Evolutionary conservation across 2,888 invertebrate genomes (phyloP), one percentile per base, ranked within the genome.

Genomic region (Tiliacea citrago): DNA sequence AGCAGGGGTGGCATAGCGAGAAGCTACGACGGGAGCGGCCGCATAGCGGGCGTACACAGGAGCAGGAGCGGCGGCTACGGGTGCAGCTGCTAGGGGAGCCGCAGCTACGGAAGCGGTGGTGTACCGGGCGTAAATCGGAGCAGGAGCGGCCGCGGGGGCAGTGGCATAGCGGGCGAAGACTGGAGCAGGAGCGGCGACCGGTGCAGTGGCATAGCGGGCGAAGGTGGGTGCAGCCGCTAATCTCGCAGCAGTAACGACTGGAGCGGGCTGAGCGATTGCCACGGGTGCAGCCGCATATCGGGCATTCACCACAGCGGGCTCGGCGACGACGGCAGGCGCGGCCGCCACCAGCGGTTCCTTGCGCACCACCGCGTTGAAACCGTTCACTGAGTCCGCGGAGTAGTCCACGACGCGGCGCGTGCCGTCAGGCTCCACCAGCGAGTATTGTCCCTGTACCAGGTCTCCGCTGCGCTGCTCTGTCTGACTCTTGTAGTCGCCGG

Each of bases 391-490:
- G 79, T 95, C 95, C 45, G 95, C 95, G 8, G 91, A 84, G 87
- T 95, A 95, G 82, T 95, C 94, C 1, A 95, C 95, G 1, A 91
- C 79, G 66, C 97, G 96, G 55, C 92, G 92, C 2, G 93, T 94
- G 63, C 95, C 95, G 71, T 95, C 95, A 63, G 95, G 88, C 0
- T 95, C 94, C 8, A 94, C 91, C 13, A 95, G 88, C 1, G 94
- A 94, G 88, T 95, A 95, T 66, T 91, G 91, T 10, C 96, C 95
- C 79, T 92, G 93, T 6, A 97, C 97, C 51, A 97, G 88, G 80
- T 97, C 97, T 70, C 97, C 97, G 72, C 95, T 94, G 79, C 97
- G 93, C 73, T 95, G 94, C 83, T 97, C 97, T 12, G 90, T 90
- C 80, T 94, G 95, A 82, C 93, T 94, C 88, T 95, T 95, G 90